A percentile compares a stretch with the other conserved stretches of the same genome.
Conservation (phyloP, 2,888 invertebrate species). For the Priapulus caudatus region DNA sequence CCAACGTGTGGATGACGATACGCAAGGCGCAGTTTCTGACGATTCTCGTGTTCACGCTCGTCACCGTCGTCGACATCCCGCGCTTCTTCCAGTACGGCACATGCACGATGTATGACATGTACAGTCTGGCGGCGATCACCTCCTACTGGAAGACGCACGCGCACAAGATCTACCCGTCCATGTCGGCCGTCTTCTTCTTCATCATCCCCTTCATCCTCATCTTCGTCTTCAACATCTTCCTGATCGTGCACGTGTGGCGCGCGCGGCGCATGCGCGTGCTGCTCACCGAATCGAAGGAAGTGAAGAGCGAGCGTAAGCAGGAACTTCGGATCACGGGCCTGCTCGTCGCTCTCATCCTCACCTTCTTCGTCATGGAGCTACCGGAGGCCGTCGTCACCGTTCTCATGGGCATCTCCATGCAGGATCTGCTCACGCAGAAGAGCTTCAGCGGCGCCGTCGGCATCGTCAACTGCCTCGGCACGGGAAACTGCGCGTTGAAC, state of each 20-base stretch:
- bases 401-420: background rate
- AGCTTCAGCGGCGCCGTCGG: background rate
- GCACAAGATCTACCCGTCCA: background rate
- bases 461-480: background rate
- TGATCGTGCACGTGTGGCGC: background rate
- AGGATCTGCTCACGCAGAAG: background rate
- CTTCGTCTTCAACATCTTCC: background rate
- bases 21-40: background rate
- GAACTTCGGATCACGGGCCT: background rate
- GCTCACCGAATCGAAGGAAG: background rate
- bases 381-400: background rate
- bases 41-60: background rate
- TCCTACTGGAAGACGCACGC: background rate
- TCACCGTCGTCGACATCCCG: background rate
- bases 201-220: background rate
- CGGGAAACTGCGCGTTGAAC: background rate
- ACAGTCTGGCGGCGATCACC: background rate
- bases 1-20: constrained; percentile 1
- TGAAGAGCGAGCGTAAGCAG: constrained; percentile 1
- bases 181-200: background rate
- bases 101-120: background rate
- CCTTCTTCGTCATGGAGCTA: background rate
- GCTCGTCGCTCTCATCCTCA: background rate
- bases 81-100: background rate
- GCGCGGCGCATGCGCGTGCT: background rate